Percentiles rank a stretch among this genome's conserved stretches.
Evolutionary conservation across 2,113 vertebrate genomes (phyloP).

Genomic region (Corythaeola cristata): DNA sequence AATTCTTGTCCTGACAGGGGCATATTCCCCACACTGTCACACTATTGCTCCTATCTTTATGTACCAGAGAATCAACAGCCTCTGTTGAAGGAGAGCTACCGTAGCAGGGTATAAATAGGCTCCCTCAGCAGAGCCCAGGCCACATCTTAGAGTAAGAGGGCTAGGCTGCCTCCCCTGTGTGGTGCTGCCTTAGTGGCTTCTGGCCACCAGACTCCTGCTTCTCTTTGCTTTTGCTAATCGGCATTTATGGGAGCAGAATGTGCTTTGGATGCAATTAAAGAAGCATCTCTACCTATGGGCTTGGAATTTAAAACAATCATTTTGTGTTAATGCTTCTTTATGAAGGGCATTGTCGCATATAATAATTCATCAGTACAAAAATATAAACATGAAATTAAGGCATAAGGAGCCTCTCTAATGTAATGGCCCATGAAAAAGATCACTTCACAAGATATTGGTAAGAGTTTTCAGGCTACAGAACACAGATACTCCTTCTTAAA

Average conservation of each 20-base stretch:
- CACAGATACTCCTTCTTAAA: not conserved
- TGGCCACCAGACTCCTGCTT: not conserved
- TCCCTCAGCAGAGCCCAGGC: not conserved
- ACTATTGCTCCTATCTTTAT: not conserved
- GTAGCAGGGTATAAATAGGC: not conserved
- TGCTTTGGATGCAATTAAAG: not conserved
- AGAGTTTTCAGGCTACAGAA: conserved; percentile 11
- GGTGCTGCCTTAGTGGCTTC: not conserved
- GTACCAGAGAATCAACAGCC: not conserved
- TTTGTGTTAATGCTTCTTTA: not conserved
- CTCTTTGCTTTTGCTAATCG: not conserved
- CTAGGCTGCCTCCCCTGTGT: not conserved
- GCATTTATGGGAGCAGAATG: not conserved
- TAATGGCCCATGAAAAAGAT: conserved; percentile 4
- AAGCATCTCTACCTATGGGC: not conserved
- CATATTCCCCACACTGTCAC: not conserved
- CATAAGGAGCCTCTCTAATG: not conserved
- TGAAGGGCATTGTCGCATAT: not conserved
- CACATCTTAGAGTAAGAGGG: not conserved
- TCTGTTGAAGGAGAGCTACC: not conserved
- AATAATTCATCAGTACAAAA: conserved; percentile 3
- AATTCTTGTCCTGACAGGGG: not conserved
- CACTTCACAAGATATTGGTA: not conserved
- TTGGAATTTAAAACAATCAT: not conserved
- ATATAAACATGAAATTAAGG: conserved; percentile 14